Evolutionary conservation across 2,888 invertebrate species (phyloP), one percentile per base, ranked within the genome.

Genomic region (Troglohyphantes excavatus): DNA sequence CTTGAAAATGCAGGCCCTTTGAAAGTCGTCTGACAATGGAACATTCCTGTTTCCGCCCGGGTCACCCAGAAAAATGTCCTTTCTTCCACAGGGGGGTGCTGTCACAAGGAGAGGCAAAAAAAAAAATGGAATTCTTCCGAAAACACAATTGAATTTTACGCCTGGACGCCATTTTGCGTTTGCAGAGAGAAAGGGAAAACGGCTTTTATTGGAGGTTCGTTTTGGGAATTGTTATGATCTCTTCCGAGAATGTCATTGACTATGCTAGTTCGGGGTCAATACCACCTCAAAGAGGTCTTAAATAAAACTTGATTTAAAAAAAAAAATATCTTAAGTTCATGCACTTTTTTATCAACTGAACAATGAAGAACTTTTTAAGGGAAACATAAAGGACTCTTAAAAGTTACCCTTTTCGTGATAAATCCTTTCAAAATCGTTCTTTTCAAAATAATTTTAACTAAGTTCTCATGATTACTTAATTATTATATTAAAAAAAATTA

Each of bases 71-170:
- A 68, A 70, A 63, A 43, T 63, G 19, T 63, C 43, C 65, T 78
- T 53, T 65, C 29, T 23, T 29, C 26, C 19, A 29, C n/a, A 29
- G 29, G 65, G 39, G 67, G 65, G 67, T 27, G 68, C 13, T 65
- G 17, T 68, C 53, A 5, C 13, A n/a, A n/a, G n/a, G 46, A 26
- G 19, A 39, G 39, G 21, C 2, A n/a, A 39, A 21, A 67, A 43
- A 70, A 59, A 82, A 82, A 72, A 61, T 70, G 61, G 33, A 82
- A 82, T 82, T 82, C 82, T 61, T 59, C 21, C 39, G 39, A 26
- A 53, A 61, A 21, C 67, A 82, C 82, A 82, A 82, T 70, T 23
- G 82, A 72, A 70, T 59, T 70, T 82, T 72, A 82, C 82, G 82
- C 82, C 33, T 61, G 70, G 70, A 11, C 33, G 29, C 46, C 29